A percentile compares a stretch with the other conserved stretches of the same genome.
Evolutionary conservation across 2,113 vertebrate species (phyloP).

Genomic region (Xerus inauris): DNA sequence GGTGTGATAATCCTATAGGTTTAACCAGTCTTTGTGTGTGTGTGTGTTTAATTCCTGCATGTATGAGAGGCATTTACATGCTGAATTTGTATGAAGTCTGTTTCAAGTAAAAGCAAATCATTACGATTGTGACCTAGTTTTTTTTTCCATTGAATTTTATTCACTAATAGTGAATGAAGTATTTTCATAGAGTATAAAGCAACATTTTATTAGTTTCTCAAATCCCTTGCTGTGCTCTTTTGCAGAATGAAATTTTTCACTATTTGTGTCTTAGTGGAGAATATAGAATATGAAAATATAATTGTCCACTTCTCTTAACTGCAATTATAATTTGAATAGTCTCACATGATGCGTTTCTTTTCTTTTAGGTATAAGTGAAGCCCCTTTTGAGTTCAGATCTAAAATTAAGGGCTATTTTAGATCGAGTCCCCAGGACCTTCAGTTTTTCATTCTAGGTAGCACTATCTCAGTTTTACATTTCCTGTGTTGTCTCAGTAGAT

Average conservation of each 20-base stretch:
- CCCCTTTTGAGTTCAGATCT: constrained; percentile 61
- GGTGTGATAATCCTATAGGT: neutral
- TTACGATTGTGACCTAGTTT: constrained; percentile 65
- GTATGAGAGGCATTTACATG: constrained; percentile 17
- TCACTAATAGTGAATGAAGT: constrained; percentile 64
- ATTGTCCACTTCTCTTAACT: constrained; percentile 66
- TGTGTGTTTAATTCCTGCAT: neutral
- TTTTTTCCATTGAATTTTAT: constrained; percentile 69
- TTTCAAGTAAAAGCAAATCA: constrained; percentile 65
- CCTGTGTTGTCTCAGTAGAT: constrained; percentile 71
- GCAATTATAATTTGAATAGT: constrained; percentile 63
- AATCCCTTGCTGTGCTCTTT: constrained; percentile 71
- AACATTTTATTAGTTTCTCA: constrained; percentile 71
- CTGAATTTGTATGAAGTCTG: constrained; percentile 57
- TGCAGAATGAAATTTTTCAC: constrained; percentile 64
- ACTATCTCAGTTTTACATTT: constrained; percentile 76
- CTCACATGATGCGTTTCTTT: constrained; percentile 67
- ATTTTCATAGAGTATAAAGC: constrained; percentile 66
- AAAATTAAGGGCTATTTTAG: constrained; percentile 72
- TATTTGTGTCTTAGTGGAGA: constrained; percentile 57
- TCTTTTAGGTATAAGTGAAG: constrained; percentile 41
- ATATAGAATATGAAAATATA: constrained; percentile 72
- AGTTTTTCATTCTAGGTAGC: constrained; percentile 70
- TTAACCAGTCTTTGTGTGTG: constrained; percentile 25
- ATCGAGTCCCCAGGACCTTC: constrained; percentile 55